phyloP scores from a whole-genome alignment of 2,888 invertebrate genomes.

The Melipona beecheii region DNA sequence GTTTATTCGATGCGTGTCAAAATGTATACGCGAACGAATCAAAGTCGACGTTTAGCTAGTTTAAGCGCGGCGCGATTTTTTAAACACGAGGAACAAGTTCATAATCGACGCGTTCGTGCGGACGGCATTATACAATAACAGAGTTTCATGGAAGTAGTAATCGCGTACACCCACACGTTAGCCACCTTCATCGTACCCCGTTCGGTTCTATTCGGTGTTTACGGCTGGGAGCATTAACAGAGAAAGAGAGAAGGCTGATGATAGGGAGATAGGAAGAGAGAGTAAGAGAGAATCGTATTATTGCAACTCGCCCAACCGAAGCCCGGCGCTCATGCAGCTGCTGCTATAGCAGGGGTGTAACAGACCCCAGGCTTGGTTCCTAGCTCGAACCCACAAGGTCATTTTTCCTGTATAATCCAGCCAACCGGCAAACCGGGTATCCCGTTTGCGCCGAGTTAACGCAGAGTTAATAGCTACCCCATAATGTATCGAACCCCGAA shows the following conservation, averaged over 20 bases:
- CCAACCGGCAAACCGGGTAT: conserved; percentile 73
- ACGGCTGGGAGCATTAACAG: conserved; percentile 79
- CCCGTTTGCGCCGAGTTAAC: conserved; percentile 77
- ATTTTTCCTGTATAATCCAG: conserved; percentile 78
- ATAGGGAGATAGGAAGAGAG: conserved; percentile 32
- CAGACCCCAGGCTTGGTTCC: conserved; percentile 73
- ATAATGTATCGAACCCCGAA: conserved; percentile 77
- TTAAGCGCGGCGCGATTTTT: conserved; percentile 35
- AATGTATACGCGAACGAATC: background rate
- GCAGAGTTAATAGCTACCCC: conserved; percentile 78
- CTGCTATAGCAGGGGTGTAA: conserved; percentile 72
- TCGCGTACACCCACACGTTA: conserved; percentile 64
- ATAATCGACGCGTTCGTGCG: conserved; percentile 36
- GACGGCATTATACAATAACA: conserved; percentile 36
- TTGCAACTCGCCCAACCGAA: conserved; percentile 75
- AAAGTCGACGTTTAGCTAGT: conserved; percentile 14
- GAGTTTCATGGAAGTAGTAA: conserved; percentile 55
- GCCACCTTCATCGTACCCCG: conserved; percentile 79
- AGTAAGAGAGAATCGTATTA: conserved; percentile 79
- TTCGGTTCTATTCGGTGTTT: conserved; percentile 81
- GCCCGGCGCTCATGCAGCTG: conserved; percentile 68
- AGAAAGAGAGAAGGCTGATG: conserved; percentile 62
- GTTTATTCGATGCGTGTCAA: background rate
- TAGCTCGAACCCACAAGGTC: conserved; percentile 78
- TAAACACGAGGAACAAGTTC: conserved; percentile 28